Conservation (phyloP, 2,113 vertebrate genomes). For the Epinephelus moara region DNA sequence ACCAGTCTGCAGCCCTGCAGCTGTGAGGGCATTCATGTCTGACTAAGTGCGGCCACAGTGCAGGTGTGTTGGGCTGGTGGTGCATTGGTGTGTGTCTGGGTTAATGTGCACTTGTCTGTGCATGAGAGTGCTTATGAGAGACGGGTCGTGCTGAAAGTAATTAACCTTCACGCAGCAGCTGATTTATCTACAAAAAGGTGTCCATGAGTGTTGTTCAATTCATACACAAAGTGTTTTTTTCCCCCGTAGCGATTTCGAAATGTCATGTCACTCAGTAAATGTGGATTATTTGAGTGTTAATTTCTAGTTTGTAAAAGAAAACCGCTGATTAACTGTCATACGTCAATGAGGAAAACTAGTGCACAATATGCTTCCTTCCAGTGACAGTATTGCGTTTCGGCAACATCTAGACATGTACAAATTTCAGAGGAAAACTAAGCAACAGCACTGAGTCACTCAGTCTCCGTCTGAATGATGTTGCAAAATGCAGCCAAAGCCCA, state of each 20-base stretch:
- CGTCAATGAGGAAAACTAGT: background rate
- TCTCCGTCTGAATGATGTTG: background rate
- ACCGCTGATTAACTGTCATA: background rate
- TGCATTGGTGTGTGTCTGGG: conserved; percentile 4
- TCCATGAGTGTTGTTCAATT: background rate
- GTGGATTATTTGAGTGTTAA: too few species aligned
- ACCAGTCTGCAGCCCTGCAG: background rate
- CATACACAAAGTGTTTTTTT: background rate
- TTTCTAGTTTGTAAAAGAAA: too few species aligned
- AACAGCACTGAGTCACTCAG: background rate
- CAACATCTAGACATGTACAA: background rate
- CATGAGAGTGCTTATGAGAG: too few species aligned
- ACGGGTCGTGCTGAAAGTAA: background rate
- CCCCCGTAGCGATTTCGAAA: background rate
- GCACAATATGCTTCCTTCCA: background rate
- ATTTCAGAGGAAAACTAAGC: conserved; percentile 18
- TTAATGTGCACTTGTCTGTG: background rate
- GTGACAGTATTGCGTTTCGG: background rate
- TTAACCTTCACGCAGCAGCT: background rate
- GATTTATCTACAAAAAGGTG: background rate
- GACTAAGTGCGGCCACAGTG: conserved; percentile 8
- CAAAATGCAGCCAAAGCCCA: background rate
- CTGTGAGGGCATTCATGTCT: conserved; percentile 21
- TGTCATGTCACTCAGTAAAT: background rate
- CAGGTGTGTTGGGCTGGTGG: background rate